Evolutionary conservation across 2,888 invertebrate genomes (phyloP).

Genomic region (Apantesis nais): DNA sequence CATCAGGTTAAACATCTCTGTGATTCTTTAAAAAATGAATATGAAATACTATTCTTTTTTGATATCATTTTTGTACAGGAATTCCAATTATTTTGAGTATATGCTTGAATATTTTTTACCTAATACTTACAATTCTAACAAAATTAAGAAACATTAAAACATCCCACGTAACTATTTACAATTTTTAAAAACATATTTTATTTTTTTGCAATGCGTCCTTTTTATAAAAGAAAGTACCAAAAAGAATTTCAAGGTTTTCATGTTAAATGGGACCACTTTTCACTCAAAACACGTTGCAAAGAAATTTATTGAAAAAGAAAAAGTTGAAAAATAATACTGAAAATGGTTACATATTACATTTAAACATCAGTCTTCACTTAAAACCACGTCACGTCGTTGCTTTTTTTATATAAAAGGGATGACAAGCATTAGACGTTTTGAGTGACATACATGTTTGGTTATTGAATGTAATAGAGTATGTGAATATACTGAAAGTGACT

Average conservation of each 20-base stretch:
- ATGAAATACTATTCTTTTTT: too few relatives aligned
- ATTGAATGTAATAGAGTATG: background rate
- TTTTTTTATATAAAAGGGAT: constrained; percentile 14
- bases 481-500: background rate
- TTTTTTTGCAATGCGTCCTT: background rate
- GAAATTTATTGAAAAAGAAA: background rate
- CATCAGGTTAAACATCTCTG: background rate
- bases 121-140: background rate
- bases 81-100: too few relatives aligned
- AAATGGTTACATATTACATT: constrained; percentile 25
- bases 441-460: constrained; percentile 21
- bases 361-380: constrained; percentile 24
- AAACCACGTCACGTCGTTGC: constrained; percentile 6
- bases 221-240: background rate
- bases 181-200: background rate
- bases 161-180: background rate
- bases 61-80: too few relatives aligned
- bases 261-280: background rate
- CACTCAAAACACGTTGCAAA: background rate
- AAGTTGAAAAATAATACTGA: constrained; percentile 6
- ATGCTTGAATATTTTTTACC: background rate
- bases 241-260: background rate
- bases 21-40: background rate
- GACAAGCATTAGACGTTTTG: constrained; percentile 31
- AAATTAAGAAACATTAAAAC: background rate